Percentiles rank a stretch among this genome's conserved stretches.
Conservation (phyloP, 2,888 invertebrate genomes). For the Dryadula phaetusa region DNA sequence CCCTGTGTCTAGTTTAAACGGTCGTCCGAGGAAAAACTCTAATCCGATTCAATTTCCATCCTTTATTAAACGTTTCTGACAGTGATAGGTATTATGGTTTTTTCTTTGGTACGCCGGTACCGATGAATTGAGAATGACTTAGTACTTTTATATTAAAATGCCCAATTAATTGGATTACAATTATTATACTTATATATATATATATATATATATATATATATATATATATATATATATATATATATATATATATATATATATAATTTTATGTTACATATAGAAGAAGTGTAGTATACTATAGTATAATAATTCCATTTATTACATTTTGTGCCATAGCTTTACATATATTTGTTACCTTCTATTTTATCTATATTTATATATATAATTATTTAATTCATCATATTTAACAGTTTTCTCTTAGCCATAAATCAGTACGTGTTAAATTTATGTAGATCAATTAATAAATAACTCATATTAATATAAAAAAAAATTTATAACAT, state of each 20-base stretch:
- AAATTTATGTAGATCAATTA: too few relatives aligned
- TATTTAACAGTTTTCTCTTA: too few relatives aligned
- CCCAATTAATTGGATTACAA: not conserved
- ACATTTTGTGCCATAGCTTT: too few relatives aligned
- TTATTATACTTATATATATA: not conserved
- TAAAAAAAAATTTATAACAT: too few relatives aligned
- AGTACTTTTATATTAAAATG: not conserved
- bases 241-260: not conserved
- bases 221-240: not conserved
- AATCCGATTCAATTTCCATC: slow-evolving; percentile 8
- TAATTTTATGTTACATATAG: too few relatives aligned
- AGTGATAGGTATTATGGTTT: slow-evolving; percentile 5
- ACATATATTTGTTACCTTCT: too few relatives aligned
- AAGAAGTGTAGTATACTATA: too few relatives aligned
- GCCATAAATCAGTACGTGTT: too few relatives aligned
- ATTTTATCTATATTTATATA: too few relatives aligned
- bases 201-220: not conserved
- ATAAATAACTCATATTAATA: too few relatives aligned
- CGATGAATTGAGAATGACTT: not conserved
- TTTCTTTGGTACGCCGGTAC: not conserved
- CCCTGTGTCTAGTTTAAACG: not conserved
- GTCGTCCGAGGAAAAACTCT: slow-evolving; percentile 13
- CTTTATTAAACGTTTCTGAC: slow-evolving; percentile 7
- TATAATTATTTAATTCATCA: too few relatives aligned
- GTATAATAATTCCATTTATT: too few relatives aligned